Conservation (phyloP, 2,888 invertebrate genomes). For the Danaus chrysippus region DNA sequence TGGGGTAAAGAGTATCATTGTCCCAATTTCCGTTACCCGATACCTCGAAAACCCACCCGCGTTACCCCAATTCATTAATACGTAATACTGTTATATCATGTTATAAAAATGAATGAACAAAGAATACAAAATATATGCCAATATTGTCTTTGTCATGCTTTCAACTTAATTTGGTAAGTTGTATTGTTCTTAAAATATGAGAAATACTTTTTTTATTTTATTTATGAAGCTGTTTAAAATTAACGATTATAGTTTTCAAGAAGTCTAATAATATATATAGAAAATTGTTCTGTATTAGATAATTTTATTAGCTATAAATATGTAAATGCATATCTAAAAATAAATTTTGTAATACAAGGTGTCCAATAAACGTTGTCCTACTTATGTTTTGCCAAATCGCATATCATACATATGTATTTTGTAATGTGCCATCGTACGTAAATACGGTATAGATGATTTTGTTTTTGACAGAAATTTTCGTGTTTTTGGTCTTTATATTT, state of each 20-base stretch:
- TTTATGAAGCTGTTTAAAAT: too few species aligned
- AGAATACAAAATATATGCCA: too few species aligned
- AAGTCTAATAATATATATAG: too few species aligned
- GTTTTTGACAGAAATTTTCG: too few species aligned
- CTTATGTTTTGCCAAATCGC: slow-evolving; percentile 1
- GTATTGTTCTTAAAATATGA: too few species aligned
- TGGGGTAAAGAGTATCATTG: slow-evolving; percentile 39
- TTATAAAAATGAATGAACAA: neutral
- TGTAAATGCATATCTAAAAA: neutral
- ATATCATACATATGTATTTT: slow-evolving; percentile 8
- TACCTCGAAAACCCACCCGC: slow-evolving; percentile 10
- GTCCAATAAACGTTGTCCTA: slow-evolving; percentile 5
- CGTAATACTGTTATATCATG: neutral
- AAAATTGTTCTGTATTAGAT: neutral
- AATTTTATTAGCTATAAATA: neutral
- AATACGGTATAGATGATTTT: neutral
- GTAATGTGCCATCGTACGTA: neutral
- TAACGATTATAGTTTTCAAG: too few species aligned
- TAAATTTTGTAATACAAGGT: slow-evolving; percentile 4
- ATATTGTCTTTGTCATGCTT: too few species aligned
- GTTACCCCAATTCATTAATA: slow-evolving; percentile 7
- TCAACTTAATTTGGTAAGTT: too few species aligned
- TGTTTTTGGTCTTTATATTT: too few species aligned
- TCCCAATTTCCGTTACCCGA: slow-evolving; percentile 30
- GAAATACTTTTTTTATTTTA: too few species aligned